These are phyloP conservation scores for Eupithecia inturbata DNA, from an alignment of 2,888 invertebrate genomes.

Conservation along the genomic window DNA sequence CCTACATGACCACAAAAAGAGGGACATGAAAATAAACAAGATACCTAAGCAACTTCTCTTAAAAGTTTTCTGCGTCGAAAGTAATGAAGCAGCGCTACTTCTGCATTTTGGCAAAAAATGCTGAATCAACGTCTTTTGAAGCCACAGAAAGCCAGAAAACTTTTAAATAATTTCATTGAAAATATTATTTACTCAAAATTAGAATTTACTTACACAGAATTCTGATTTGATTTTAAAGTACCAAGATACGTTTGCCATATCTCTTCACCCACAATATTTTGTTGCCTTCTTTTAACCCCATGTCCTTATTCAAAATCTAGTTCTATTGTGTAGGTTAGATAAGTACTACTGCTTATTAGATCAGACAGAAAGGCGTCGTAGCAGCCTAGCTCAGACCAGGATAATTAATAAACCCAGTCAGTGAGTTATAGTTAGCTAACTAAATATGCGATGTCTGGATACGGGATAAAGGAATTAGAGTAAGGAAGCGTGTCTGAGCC, in stretches of 20 bases:
- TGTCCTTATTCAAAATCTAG: neutral
- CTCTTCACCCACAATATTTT: neutral
- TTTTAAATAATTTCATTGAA: too few species aligned
- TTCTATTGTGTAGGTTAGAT: neutral
- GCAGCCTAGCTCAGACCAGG: conserved; percentile 32
- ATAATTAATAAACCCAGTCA: conserved; percentile 41
- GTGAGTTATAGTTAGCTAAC: conserved; percentile 40
- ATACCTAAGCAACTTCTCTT: neutral
- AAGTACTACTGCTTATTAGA: neutral
- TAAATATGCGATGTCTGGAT: conserved; percentile 27
- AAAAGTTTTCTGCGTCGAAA: neutral
- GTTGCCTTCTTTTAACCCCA: neutral
- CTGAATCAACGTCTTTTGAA: too few species aligned
- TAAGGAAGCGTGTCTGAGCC: neutral
- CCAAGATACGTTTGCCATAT: neutral
- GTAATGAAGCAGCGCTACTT: too few species aligned
- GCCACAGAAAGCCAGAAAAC: too few species aligned
- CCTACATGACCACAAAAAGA: neutral
- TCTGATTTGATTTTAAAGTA: too few species aligned
- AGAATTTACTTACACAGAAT: too few species aligned
- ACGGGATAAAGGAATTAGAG: conserved; percentile 9
- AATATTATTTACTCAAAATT: too few species aligned
- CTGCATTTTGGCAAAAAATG: too few species aligned
- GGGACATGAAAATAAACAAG: neutral
- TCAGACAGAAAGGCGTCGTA: conserved; percentile 42